Percentiles rank a stretch among this genome's conserved stretches.
These are phyloP conservation scores for Ophion ellenae DNA, from an alignment of 2,888 invertebrate species.

Conservation along the genomic window DNA sequence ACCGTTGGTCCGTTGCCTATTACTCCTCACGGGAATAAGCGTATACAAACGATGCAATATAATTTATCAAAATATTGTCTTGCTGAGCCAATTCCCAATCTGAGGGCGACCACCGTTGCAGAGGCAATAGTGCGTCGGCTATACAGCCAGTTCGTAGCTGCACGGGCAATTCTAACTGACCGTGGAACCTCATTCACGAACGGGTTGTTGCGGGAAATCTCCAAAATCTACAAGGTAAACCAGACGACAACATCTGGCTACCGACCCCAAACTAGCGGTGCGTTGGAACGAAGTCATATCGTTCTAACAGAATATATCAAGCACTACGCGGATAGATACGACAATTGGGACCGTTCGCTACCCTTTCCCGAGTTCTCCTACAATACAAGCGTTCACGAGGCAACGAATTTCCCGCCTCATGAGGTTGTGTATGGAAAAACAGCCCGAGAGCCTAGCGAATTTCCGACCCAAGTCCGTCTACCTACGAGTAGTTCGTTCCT, in stretches of 20 bases:
- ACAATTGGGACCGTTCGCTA: slow-evolving; percentile 58
- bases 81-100: not conserved
- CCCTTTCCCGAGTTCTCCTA: slow-evolving; percentile 57
- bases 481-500: too few relatives aligned
- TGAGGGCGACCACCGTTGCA: slow-evolving; percentile 10
- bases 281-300: slow-evolving; percentile 45
- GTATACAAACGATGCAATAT: not conserved
- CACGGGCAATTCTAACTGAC: slow-evolving; percentile 48
- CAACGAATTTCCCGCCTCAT: slow-evolving; percentile 18
- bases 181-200: slow-evolving; percentile 30
- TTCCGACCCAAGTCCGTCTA: not conserved
- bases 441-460: not conserved
- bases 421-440: slow-evolving; percentile 11
- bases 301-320: slow-evolving; percentile 53
- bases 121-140: slow-evolving; percentile 34
- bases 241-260: slow-evolving; percentile 46
- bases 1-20: slow-evolving; percentile 51
- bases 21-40: slow-evolving; percentile 35
- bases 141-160: slow-evolving; percentile 23
- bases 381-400: slow-evolving; percentile 56
- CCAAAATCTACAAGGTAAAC: slow-evolving; percentile 39
- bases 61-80: too few relatives aligned
- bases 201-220: slow-evolving; percentile 33
- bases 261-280: slow-evolving; percentile 54
- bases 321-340: slow-evolving; percentile 43